A percentile compares a stretch with the other conserved stretches of the same genome.
These are phyloP conservation scores for Chirona hameri DNA, from an alignment of 2,888 invertebrate genomes.

Conservation along the genomic window DNA sequence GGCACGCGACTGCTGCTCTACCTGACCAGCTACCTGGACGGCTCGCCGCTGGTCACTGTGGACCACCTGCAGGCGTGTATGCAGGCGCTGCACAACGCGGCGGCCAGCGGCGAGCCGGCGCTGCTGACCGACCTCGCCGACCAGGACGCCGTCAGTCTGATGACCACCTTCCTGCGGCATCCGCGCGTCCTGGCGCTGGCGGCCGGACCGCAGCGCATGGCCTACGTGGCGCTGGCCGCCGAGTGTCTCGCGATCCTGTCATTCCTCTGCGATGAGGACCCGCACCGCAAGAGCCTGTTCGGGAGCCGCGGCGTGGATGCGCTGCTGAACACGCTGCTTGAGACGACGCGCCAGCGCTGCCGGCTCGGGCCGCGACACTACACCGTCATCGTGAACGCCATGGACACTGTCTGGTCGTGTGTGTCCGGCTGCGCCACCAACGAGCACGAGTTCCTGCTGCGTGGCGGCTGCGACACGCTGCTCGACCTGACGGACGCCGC, in stretches of 20 bases:
- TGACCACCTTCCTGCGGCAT: slow-evolving; percentile 3
- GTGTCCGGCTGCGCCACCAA: background rate
- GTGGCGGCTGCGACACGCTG: slow-evolving; percentile 9
- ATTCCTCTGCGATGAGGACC: background rate
- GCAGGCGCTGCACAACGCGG: slow-evolving; percentile 11
- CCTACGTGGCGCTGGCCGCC: background rate
- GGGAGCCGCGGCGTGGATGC: slow-evolving; percentile 9
- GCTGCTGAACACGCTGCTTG: background rate
- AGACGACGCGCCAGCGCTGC: background rate
- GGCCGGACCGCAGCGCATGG: background rate
- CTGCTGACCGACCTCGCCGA: background rate
- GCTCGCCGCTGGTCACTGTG: background rate
- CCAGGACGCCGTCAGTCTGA: slow-evolving; percentile 1
- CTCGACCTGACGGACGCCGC: background rate
- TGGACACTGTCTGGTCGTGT: slow-evolving; percentile 8
- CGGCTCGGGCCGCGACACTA: background rate
- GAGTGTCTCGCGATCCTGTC: background rate
- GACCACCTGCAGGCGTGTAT: slow-evolving; percentile 1
- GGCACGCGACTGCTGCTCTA: slow-evolving; percentile 24
- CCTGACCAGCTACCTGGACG: background rate
- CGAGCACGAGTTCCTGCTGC: background rate
- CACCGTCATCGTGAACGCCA: slow-evolving; percentile 9
- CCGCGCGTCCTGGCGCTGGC: background rate
- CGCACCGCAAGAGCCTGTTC: background rate
- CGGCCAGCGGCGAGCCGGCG: background rate